Percentiles rank a stretch among this genome's conserved stretches.
These are phyloP conservation scores for Mormyrops boulengeri DNA, from an alignment of 2,797 vertebrate genomes.

Conservation along the genomic window DNA sequence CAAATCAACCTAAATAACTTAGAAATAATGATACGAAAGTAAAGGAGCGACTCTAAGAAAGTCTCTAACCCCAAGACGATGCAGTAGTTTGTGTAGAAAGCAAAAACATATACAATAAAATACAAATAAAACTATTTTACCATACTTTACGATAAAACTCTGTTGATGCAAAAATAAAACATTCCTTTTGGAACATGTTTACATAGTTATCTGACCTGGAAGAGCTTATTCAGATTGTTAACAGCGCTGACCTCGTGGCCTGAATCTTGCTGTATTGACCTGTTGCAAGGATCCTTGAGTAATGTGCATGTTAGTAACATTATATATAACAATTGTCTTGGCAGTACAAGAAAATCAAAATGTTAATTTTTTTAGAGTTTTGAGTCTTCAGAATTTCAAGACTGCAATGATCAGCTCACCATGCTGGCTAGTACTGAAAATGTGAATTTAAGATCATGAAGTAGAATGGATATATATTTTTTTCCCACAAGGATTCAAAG, in stretches of 20 bases:
- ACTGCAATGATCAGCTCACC: background rate
- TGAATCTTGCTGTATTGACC: constrained; percentile 24
- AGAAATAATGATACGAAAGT: constrained; percentile 7
- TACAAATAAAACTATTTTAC: constrained; percentile 26
- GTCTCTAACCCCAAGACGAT: constrained; percentile 19
- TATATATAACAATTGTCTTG: background rate
- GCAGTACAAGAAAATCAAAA: constrained; percentile 1
- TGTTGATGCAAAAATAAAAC: constrained; percentile 37
- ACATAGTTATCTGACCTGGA: constrained; percentile 40
- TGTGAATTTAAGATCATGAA: constrained; percentile 8
- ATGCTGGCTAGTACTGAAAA: background rate
- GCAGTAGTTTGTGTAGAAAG: constrained; percentile 35
- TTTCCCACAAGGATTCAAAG: background rate
- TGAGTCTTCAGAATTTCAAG: background rate
- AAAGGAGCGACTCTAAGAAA: background rate
- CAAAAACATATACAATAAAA: constrained; percentile 25
- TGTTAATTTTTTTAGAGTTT: background rate
- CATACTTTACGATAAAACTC: constrained; percentile 33
- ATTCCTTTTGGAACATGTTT: constrained; percentile 26
- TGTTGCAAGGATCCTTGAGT: constrained; percentile 24
- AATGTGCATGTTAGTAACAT: background rate
- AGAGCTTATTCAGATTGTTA: constrained; percentile 47
- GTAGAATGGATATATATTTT: background rate
- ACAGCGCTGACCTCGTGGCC: constrained; percentile 33
- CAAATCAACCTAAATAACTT: constrained; percentile 20